Evolutionary conservation across 2,113 vertebrate genomes (phyloP).

Genomic region (Ctenodactylus gundi): DNA sequence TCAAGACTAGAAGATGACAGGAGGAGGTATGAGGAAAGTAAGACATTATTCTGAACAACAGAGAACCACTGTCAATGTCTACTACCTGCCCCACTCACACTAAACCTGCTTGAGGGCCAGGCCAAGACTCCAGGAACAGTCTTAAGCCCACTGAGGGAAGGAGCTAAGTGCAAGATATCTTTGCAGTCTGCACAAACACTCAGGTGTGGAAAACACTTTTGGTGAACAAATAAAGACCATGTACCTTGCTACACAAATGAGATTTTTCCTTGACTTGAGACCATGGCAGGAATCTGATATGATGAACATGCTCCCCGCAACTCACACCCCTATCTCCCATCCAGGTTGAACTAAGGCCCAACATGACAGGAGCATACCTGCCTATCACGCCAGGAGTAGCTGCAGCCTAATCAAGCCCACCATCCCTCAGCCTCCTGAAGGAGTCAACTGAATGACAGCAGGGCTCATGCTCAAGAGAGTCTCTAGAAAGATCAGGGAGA

Average conservation of each 20-base stretch:
- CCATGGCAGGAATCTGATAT: background rate
- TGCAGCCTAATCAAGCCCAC: background rate
- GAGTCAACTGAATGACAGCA: background rate
- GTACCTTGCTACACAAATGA: background rate
- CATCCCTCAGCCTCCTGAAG: background rate
- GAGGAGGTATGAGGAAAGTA: background rate
- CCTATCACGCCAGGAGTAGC: background rate
- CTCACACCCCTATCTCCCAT: no score
- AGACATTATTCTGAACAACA: background rate
- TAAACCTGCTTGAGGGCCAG: background rate
- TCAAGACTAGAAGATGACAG: constrained; percentile 88
- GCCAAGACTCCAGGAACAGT: background rate
- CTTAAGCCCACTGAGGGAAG: background rate
- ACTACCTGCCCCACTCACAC: background rate
- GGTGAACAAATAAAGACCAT: background rate
- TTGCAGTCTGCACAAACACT: background rate
- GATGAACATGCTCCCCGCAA: background rate
- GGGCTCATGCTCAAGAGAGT: background rate
- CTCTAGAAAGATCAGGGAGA: background rate
- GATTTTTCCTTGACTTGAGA: background rate
- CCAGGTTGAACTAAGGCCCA: background rate
- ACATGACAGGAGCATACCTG: background rate
- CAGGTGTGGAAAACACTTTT: background rate
- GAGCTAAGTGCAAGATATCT: background rate
- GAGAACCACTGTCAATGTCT: background rate